phyloP scores from a whole-genome alignment of 2,888 invertebrate species.

The Anorthoa munda region DNA sequence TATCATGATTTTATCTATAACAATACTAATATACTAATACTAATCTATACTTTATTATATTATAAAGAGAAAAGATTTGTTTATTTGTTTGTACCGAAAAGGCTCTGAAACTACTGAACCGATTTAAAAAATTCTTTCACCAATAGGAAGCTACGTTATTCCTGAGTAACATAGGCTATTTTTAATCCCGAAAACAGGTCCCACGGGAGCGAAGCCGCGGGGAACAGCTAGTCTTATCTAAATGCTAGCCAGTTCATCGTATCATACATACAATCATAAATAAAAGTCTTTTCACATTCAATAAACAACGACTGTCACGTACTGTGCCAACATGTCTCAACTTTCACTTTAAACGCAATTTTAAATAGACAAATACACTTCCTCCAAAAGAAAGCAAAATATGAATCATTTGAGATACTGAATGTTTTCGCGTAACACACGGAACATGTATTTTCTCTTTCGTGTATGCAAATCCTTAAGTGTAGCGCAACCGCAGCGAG shows the following conservation, averaged over 20 bases:
- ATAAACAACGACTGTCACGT: conserved; percentile 72
- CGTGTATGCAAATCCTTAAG: conserved; percentile 66
- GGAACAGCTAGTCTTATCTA: too few species aligned
- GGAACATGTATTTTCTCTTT: conserved; percentile 81
- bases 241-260: conserved; percentile 1
- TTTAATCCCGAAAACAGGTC: too few species aligned
- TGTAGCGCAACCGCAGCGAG: conserved; percentile 38
- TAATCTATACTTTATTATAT: too few species aligned
- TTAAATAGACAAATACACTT: conserved; percentile 80
- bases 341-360: conserved; percentile 84
- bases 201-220: too few species aligned
- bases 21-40: too few species aligned
- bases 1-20: too few species aligned
- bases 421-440: conserved; percentile 68
- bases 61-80: too few species aligned
- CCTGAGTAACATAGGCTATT: too few species aligned
- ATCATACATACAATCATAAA: conserved; percentile 10
- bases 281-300: conserved; percentile 30
- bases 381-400: conserved; percentile 82
- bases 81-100: too few species aligned
- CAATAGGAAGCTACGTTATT: too few species aligned
- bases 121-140: too few species aligned
- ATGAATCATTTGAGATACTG: conserved; percentile 78
- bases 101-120: too few species aligned
- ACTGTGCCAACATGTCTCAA: conserved; percentile 75